Percentiles rank a stretch among this genome's conserved stretches.
Conservation (phyloP, 2,888 invertebrate species). For the Netelia fuscicornis region DNA sequence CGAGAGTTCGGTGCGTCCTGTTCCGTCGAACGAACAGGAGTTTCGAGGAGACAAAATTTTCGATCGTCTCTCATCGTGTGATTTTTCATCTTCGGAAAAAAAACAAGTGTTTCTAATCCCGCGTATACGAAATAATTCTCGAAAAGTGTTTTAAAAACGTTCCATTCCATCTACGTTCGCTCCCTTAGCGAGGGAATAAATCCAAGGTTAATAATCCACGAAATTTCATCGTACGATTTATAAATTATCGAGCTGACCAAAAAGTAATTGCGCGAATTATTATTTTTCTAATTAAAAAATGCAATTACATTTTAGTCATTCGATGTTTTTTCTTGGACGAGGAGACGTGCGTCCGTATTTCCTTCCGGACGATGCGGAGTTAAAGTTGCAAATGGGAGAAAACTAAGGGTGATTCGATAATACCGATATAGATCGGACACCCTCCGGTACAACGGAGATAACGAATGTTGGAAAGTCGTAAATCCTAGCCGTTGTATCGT, state of each 20-base stretch:
- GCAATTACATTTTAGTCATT: neutral
- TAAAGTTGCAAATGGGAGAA: slow-evolving; percentile 10
- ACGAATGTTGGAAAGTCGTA: slow-evolving; percentile 54
- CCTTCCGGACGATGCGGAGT: neutral
- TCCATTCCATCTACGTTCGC: neutral
- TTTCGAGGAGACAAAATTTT: slow-evolving; percentile 14
- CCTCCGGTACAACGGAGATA: slow-evolving; percentile 40
- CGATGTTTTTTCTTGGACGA: slow-evolving; percentile 1
- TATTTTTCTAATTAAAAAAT: neutral
- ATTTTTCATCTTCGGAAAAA: neutral
- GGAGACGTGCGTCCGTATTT: slow-evolving; percentile 37
- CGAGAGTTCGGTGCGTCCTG: slow-evolving; percentile 48
- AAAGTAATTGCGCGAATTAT: neutral
- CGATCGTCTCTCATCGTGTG: slow-evolving; percentile 2
- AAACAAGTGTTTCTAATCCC: slow-evolving; percentile 23
- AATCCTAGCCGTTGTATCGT: slow-evolving; percentile 49
- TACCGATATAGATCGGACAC: slow-evolving; percentile 42
- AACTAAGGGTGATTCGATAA: slow-evolving; percentile 41
- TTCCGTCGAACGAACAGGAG: slow-evolving; percentile 13
- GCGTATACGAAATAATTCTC: slow-evolving; percentile 13
- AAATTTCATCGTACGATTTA: neutral
- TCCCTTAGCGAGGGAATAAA: slow-evolving; percentile 27
- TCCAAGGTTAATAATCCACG: slow-evolving; percentile 43
- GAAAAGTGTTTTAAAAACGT: neutral
- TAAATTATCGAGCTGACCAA: neutral